phyloP scores from a whole-genome alignment of 2,888 invertebrate species.

The Melolontha melolontha region DNA sequence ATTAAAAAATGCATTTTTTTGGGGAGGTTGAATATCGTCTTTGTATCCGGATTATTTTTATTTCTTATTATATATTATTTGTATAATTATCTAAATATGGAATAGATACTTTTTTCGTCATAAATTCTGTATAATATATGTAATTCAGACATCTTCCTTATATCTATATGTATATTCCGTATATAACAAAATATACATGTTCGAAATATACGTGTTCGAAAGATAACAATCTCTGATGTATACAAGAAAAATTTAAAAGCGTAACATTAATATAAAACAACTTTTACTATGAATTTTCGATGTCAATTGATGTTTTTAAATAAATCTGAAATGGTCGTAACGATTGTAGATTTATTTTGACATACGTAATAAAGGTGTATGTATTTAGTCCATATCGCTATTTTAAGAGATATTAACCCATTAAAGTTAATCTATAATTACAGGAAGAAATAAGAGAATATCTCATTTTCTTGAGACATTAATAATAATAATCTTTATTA shows the following conservation, averaged over 20 bases:
- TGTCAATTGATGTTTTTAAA: too few relatives aligned
- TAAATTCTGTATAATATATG: slow-evolving; percentile 20
- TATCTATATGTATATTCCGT: slow-evolving; percentile 28
- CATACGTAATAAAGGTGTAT: too few relatives aligned
- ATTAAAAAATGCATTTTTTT: slow-evolving; percentile 10
- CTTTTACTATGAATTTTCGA: too few relatives aligned
- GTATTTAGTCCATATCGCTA: too few relatives aligned
- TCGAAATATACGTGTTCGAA: slow-evolving; percentile 33
- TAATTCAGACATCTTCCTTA: slow-evolving; percentile 22
- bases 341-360: too few relatives aligned
- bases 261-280: too few relatives aligned
- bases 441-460: too few relatives aligned
- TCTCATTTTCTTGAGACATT: too few relatives aligned
- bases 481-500: too few relatives aligned
- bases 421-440: too few relatives aligned
- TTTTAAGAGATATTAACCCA: too few relatives aligned
- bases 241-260: not conserved
- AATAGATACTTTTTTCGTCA: slow-evolving; percentile 13
- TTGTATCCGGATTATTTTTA: slow-evolving; percentile 7
- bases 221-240: slow-evolving; percentile 10
- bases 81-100: not conserved
- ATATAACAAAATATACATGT: slow-evolving; percentile 31
- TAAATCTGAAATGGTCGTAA: too few relatives aligned
- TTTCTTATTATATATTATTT: slow-evolving; percentile 3
- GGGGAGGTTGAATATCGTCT: slow-evolving; percentile 26